Base-by-base conservation (phyloP, 2,888 invertebrate genomes). In the Luperina testacea region DNA sequence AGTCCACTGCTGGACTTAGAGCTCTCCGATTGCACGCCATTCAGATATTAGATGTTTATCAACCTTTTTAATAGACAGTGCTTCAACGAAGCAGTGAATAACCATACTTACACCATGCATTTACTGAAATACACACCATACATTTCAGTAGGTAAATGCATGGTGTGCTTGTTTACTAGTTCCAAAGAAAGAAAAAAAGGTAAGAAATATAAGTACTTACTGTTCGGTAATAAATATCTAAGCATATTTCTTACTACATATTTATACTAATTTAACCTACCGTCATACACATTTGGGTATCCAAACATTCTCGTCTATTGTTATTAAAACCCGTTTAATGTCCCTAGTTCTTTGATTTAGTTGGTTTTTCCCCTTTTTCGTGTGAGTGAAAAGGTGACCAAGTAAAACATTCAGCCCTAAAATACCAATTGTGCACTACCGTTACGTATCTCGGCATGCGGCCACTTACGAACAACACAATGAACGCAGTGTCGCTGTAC, bases 401-500 rank as follows among this genome's bases (percentile, higher is more conserved):
- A 59, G 51, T 42, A n/a, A 32, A 79, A 20, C 11, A 74, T 59
- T n/a, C 38, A 32, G 65, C 15, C 61, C 45, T 48, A 32, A 51
- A 68, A 24, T 59, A 42, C 15, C 59, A 27, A 59, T 32, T 32
- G 11, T 27, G 24, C 11, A 11, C 27, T 32, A n/a, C n/a, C n/a
- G n/a, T n/a, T n/a, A 32, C 13, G 51, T 48, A 63, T 65, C 17
- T 68, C n/a, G 65, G 80, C 27, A 79, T 67, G 81, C 11, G 70
- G 53, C 17, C n/a, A 38, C 71, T 38, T 24, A 70, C 15, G 27
- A 83, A 59, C 59, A 20, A 71, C 80, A 61, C 71, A 67, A 84
- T 79, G 27, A 51, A 11, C 9, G 7, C 20, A 27, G 57, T 24
- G 80, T 79, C 81, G 42, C 48, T 17, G 0, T 67, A 57, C n/a